Evolutionary conservation across 2,797 vertebrate species (phyloP).

Genomic region (Periparus ater): DNA sequence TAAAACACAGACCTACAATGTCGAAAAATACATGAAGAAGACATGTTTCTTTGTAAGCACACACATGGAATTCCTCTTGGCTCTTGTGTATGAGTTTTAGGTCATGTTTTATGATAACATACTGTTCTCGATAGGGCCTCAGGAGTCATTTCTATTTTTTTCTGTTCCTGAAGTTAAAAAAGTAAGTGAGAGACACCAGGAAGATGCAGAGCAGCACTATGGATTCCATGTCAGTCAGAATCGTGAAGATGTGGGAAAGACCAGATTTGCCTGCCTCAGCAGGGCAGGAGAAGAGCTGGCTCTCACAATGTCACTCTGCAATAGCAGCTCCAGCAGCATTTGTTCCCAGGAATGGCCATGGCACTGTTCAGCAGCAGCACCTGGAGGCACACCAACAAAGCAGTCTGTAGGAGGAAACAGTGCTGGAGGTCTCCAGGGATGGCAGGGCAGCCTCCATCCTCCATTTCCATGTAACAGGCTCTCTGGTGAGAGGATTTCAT

Average conservation of each 20-base stretch:
- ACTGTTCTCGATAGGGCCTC: background rate
- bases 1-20: background rate
- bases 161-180: background rate
- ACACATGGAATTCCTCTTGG: background rate
- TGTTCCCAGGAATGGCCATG: accelerated
- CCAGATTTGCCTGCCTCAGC: background rate
- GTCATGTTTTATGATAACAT: background rate
- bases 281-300: background rate
- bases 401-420: background rate
- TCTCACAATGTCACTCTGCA: background rate
- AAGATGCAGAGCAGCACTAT: background rate
- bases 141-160: background rate
- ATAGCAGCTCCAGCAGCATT: accelerated
- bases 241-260: background rate
- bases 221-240: accelerated
- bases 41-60: background rate
- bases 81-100: background rate
- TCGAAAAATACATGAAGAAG: background rate
- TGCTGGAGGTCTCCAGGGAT: background rate
- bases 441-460: background rate
- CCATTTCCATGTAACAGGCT: background rate
- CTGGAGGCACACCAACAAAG: accelerated
- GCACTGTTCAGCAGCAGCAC: accelerated
- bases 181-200: background rate
- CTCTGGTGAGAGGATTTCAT: background rate